Evolutionary conservation across 2,888 invertebrate genomes (phyloP).

Genomic region (Caenorhabditis panamensis): DNA sequence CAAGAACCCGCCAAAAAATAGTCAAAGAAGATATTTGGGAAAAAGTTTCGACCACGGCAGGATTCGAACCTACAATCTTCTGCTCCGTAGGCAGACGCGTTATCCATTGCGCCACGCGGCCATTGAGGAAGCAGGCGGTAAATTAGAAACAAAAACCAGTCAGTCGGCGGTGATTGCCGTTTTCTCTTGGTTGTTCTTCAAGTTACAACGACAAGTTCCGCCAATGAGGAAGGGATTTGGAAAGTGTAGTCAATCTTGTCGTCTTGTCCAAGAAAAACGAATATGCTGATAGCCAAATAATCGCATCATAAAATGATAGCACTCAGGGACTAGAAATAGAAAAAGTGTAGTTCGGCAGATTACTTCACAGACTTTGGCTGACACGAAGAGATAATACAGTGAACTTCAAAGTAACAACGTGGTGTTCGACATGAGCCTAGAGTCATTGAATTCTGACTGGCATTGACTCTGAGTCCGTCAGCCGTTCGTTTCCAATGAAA

Average conservation of each 20-base stretch:
- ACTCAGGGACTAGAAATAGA: too few species aligned
- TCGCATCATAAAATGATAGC: not conserved
- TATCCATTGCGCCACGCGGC: conserved; percentile 77
- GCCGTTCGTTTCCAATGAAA: conserved; percentile 10
- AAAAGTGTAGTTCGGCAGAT: not conserved
- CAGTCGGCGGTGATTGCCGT: not conserved
- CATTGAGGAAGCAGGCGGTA: conserved; percentile 10
- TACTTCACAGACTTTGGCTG: too few species aligned
- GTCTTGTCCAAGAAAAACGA: not conserved
- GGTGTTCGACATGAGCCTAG: not conserved
- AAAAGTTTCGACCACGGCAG: conserved; percentile 75
- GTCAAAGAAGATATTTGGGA: not conserved
- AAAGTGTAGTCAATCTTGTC: too few species aligned
- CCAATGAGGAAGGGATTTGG: not conserved
- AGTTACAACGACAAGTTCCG: not conserved
- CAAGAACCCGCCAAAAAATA: not conserved
- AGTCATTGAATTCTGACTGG: not conserved
- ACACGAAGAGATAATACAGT: too few species aligned
- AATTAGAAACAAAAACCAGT: not conserved
- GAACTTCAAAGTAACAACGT: too few species aligned
- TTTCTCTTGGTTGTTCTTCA: not conserved
- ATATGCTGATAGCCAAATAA: not conserved
- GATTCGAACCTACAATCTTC: conserved; percentile 82
- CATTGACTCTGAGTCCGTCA: not conserved
- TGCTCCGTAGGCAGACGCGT: conserved; percentile 82